Percentiles rank a stretch among this genome's conserved stretches.
phyloP scores from a whole-genome alignment of 2,888 invertebrate species.

The Scaptodrosophila latifasciaeformis region DNA sequence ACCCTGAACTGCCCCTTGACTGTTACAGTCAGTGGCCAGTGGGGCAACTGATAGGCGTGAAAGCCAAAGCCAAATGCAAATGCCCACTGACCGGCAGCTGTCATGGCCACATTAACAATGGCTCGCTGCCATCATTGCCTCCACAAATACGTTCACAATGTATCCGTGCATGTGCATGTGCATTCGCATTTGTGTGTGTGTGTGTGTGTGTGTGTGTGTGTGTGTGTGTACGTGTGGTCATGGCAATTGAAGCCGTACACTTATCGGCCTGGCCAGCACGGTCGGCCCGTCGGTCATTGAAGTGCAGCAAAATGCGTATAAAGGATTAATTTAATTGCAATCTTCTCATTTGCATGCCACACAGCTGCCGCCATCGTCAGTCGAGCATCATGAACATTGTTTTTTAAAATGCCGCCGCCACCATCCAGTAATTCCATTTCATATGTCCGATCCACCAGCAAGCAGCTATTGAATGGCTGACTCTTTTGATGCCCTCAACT shows the following conservation, averaged over 20 bases:
- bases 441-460: too few species aligned
- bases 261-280: background rate
- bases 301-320: constrained; percentile 65
- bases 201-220: too few species aligned
- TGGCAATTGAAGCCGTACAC: background rate
- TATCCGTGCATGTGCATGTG: background rate
- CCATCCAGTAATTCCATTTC: too few species aligned
- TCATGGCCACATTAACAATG: constrained; percentile 1
- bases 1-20: constrained; percentile 1
- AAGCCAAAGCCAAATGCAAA: constrained; percentile 30
- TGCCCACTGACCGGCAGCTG: constrained; percentile 25
- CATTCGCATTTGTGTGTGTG: too few species aligned
- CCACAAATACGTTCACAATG: background rate
- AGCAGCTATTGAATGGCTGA: constrained; percentile 27
- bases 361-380: background rate
- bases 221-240: background rate
- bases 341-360: constrained; percentile 29
- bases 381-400: constrained; percentile 14
- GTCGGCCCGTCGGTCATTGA: constrained; percentile 39
- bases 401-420: constrained; percentile 1
- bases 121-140: background rate
- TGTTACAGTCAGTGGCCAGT: constrained; percentile 11
- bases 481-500: constrained; percentile 47
- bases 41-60: constrained; percentile 38
- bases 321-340: constrained; percentile 68